A percentile compares a stretch with the other conserved stretches of the same genome.
Conservation (phyloP, 2,888 invertebrate genomes). For the Aleiodes testaceus region DNA sequence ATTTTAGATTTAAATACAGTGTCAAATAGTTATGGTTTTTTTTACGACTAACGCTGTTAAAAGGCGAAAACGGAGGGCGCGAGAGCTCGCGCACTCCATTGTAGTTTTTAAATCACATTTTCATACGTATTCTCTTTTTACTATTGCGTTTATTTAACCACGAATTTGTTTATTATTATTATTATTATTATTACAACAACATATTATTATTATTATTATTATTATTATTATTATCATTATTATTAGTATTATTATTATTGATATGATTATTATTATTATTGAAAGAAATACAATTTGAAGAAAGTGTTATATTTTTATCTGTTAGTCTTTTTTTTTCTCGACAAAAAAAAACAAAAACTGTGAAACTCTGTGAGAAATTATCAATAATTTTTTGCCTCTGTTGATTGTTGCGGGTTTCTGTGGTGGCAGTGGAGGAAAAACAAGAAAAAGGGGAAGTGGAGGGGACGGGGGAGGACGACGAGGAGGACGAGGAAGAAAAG, state of each 20-base stretch:
- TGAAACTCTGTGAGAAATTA: slow-evolving; percentile 2
- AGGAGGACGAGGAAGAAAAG: slow-evolving; percentile 45
- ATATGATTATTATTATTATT: too few species aligned
- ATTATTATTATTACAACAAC: too few species aligned
- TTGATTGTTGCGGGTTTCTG: slow-evolving; percentile 51
- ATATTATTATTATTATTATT: too few species aligned
- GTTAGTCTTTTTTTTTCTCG: not conserved
- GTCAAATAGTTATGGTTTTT: not conserved
- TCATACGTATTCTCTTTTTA: too few species aligned
- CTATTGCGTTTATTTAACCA: too few species aligned
- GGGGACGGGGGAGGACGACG: slow-evolving; percentile 38
- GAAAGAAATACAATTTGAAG: too few species aligned
- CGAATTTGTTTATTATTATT: too few species aligned
- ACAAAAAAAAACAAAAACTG: slow-evolving; percentile 3
- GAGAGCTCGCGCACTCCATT: too few species aligned
- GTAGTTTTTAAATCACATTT: too few species aligned
- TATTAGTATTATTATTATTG: too few species aligned
- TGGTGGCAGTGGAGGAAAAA: slow-evolving; percentile 52
- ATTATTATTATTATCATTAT: too few species aligned
- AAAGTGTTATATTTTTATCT: not conserved
- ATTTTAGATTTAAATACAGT: not conserved
- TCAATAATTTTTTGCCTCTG: slow-evolving; percentile 44
- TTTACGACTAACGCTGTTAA: not conserved
- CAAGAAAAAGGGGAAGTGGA: slow-evolving; percentile 46
- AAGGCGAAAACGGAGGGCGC: slow-evolving; percentile 1